Evolutionary conservation across 2,113 vertebrate species (phyloP), one percentile per base, ranked within the genome.

Genomic region (Struthio camelus): DNA sequence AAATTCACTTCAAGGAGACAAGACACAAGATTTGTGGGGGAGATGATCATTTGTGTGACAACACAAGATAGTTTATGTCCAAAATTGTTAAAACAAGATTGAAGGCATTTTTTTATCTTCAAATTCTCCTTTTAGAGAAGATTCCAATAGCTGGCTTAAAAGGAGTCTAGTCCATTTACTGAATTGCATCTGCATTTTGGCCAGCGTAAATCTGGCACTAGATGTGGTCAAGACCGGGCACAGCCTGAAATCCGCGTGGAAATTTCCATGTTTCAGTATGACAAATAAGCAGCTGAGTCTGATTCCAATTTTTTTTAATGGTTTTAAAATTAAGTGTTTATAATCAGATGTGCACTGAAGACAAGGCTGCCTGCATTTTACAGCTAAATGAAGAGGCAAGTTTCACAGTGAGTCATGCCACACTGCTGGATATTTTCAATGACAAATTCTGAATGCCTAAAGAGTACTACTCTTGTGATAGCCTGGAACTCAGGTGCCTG

Each of bases 241-340:
- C 24, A 80, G 54, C 80, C 65, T 6, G 0, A 81, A 66, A 78
- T 78, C 38, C 34, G 48, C 0, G 0, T 18, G 38, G 38, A 82
- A 82, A 80, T 78, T 59, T 81, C 84, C 85, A 24, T 32, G 38
- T 79, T 94, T 95, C 86, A 59, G 11, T 70, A 46, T 23, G n/a
- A 75, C 24, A 92, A 76, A 80, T 15, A 79, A 92, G 86, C 56
- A 87, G 71, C 91, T 85, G 84, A 95, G 70, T 76, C 69, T n/a
- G 42, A 81, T 81, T 93, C 51, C 40, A 30, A 19, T 77, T 94
- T 95, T 92, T 50, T 85, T 9, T 75, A 90, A 58, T 19, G 17
- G 30, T 80, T 73, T 96, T 76, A 65, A 91, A 58, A 64, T 22
- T 46, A 77, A 32, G 24, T 34, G 71, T 84, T 85, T 58, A n/a